These are phyloP conservation scores for Actinostola sp. DNA, from an alignment of 92 coral and sea anemone species.

Conservation along the genomic window DNA sequence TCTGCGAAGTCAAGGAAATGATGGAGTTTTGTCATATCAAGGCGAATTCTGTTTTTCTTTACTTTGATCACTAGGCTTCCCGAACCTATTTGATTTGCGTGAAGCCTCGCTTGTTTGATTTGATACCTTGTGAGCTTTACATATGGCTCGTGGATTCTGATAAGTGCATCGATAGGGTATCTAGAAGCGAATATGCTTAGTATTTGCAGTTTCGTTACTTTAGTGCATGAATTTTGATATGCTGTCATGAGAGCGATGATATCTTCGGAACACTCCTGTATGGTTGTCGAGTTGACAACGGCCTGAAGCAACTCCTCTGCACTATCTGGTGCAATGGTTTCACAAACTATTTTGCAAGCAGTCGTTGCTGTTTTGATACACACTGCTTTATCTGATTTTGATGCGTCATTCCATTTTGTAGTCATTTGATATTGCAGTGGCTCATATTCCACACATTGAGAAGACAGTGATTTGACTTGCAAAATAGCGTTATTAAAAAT, in stretches of 20 bases:
- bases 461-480: too few relatives aligned
- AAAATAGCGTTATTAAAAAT: too few relatives aligned
- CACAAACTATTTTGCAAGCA: constrained; percentile 69
- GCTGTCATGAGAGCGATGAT: constrained; percentile 50
- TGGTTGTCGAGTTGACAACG: constrained; percentile 10
- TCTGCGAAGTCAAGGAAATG: constrained; percentile 52
- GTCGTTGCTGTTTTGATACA: constrained; percentile 43
- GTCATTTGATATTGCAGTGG: too few relatives aligned
- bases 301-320: constrained; percentile 56
- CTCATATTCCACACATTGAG: too few relatives aligned
- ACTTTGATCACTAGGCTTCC: constrained; percentile 40
- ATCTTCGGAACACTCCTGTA: constrained; percentile 40
- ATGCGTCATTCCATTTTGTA: too few relatives aligned
- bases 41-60: constrained; percentile 39
- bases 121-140: constrained; percentile 50
- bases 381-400: constrained; percentile 3
- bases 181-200: constrained; percentile 61
- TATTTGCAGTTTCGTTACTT: constrained; percentile 61
- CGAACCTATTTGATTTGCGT: constrained; percentile 40
- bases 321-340: constrained; percentile 67
- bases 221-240: constrained; percentile 60
- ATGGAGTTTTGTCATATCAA: constrained; percentile 43
- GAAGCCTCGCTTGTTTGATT: constrained; percentile 55
- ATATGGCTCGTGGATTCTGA: constrained; percentile 47
- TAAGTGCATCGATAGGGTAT: constrained; percentile 36